phyloP scores from a whole-genome alignment of 1,140 invertebrate genomes.

The Lepidurus arcticus region DNA sequence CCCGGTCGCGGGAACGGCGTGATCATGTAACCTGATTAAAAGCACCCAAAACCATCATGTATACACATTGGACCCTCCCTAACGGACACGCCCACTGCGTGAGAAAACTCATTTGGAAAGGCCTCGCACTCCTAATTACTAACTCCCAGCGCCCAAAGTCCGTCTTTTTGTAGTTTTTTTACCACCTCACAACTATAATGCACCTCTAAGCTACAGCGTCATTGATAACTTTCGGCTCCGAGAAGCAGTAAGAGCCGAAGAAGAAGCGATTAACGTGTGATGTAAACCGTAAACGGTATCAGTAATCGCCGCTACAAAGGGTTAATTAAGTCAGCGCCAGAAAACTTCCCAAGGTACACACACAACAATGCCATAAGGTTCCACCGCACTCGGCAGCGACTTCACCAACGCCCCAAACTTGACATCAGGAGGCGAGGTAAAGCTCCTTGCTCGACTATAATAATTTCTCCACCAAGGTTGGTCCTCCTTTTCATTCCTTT shows the following conservation, averaged over 20 bases:
- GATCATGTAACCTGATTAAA: conserved; percentile 6
- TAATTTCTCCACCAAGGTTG: no score
- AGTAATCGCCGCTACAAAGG: no score
- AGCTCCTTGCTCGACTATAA: no score
- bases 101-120: background rate
- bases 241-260: no score
- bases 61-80: background rate
- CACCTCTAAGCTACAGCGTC: background rate
- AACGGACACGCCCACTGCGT: conserved; percentile 2
- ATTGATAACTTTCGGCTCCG: no score
- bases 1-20: background rate
- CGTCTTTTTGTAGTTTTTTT: background rate
- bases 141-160: background rate
- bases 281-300: no score
- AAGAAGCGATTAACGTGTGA: no score
- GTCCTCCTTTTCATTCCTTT: no score
- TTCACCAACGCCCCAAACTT: background rate
- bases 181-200: background rate
- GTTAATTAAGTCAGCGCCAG: no score
- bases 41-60: background rate
- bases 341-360: no score
- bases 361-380: no score
- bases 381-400: no score
- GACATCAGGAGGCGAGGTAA: background rate
- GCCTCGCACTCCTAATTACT: background rate